Evolutionary conservation across 1,140 invertebrate genomes (phyloP).

Genomic region (Drosophila pseudoananassae): DNA sequence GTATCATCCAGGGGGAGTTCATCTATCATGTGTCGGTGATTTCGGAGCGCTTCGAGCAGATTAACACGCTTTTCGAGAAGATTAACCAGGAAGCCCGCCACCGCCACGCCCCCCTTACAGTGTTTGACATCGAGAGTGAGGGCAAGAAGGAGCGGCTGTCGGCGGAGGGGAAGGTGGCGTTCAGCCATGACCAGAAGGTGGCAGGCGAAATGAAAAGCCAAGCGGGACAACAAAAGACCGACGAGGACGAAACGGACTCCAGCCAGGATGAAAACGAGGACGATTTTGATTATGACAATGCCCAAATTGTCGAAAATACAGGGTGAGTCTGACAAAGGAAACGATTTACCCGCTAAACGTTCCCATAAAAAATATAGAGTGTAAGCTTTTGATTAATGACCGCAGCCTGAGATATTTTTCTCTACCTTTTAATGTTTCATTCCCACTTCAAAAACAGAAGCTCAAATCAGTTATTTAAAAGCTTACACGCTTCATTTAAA

Average conservation of each 20-base stretch:
- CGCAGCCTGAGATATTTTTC: neutral
- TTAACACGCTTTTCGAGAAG: slow-evolving; percentile 76
- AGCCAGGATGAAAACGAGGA: slow-evolving; percentile 72
- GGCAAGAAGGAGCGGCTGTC: slow-evolving; percentile 53
- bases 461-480: neutral
- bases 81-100: slow-evolving; percentile 79
- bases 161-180: slow-evolving; percentile 30
- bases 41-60: slow-evolving; percentile 70
- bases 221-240: slow-evolving; percentile 34
- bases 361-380: neutral
- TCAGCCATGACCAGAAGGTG: slow-evolving; percentile 62
- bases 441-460: neutral
- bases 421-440: neutral
- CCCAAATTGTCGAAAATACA: slow-evolving; percentile 48
- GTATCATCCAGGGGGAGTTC: slow-evolving; percentile 77
- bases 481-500: too few species aligned
- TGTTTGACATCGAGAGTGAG: slow-evolving; percentile 77
- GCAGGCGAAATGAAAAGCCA: slow-evolving; percentile 58
- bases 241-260: slow-evolving; percentile 60
- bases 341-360: neutral
- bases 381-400: slow-evolving; percentile 5
- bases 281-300: slow-evolving; percentile 71
- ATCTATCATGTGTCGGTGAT: slow-evolving; percentile 79
- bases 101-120: slow-evolving; percentile 61
- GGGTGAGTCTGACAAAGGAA: slow-evolving; percentile 40